Evolutionary conservation across 2,797 vertebrate genomes (phyloP).

Genomic region (Phoebastria nigripes): DNA sequence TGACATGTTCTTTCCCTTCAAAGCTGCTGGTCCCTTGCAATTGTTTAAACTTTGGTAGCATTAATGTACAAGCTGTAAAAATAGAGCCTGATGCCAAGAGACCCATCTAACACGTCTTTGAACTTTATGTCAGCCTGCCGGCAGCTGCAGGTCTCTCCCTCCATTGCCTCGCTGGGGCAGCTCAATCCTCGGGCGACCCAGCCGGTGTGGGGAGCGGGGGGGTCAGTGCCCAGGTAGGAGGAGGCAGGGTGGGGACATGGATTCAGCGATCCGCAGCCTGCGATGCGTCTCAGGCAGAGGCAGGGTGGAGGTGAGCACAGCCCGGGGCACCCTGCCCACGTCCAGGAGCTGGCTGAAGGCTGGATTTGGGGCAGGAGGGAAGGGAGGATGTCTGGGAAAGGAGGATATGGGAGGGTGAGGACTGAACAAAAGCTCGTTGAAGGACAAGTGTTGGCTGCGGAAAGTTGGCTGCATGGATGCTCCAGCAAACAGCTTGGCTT

Average conservation of each 20-base stretch:
- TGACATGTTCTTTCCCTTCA: background rate
- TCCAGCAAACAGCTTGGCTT: background rate
- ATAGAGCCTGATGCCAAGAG: conserved; percentile 40
- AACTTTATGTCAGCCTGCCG: background rate
- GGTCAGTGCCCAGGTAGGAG: background rate
- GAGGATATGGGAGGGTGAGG: background rate
- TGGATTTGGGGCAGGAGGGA: background rate
- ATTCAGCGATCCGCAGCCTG: background rate
- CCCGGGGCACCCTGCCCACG: rapidly evolving
- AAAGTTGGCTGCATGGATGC: background rate
- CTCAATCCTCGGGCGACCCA: background rate
- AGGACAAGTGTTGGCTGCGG: background rate
- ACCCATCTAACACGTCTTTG: background rate
- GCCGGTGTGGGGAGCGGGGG: rapidly evolving
- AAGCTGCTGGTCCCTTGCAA: background rate
- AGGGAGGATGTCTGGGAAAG: too few relatives aligned
- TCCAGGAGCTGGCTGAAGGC: background rate
- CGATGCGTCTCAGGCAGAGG: rapidly evolving
- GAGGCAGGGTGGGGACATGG: background rate
- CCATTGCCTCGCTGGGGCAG: background rate
- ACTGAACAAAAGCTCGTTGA: background rate
- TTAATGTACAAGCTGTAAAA: conserved; percentile 63
- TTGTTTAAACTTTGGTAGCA: conserved; percentile 28
- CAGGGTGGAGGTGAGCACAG: background rate
- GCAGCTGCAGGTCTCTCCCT: background rate